Base-by-base conservation (phyloP, 2,888 invertebrate genomes). In the Diaprepes abbreviatus region DNA sequence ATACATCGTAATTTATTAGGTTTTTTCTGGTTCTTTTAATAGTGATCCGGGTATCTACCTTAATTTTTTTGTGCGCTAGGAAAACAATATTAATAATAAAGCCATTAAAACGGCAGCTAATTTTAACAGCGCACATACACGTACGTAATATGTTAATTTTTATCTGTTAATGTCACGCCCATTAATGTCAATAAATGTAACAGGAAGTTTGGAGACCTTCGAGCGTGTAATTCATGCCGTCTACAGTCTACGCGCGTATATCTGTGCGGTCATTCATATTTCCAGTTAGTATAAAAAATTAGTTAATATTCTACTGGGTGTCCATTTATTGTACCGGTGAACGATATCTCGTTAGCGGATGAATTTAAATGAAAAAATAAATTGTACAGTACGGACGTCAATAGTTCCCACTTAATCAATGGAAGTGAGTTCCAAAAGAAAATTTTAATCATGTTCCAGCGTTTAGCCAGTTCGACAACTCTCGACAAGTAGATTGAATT, bases 131-230 rank as follows among this genome's bases (percentile, higher is more conserved):
- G 36, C 31, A 19, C 16, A 24, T 24, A 24, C 24, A 5, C 7
- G 33, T 33, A 50, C 38, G 14, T 55, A 45, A 45, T 38, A 55
- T 38, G 38, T 14, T 55, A 55, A 55, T 55, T 55, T 55, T 52
- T 55, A 55, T 55, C 38, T 38, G 55, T 36, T 38, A 55, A 55
- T 55, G 55, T 55, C 38, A 55, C 55, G 55, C 55, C 55, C 21
- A 55, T 55, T 55, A 55, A 55, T 55, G 38, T 38, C 55, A 55
- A 55, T 55, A 60, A 60, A 50, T 62, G 62, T 48, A 62, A 62
- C 62, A 62, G 62, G 62, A 62, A 62, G 62, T 62, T 50, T 62
- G 52, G 52, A 38, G 62, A 62, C 62, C 62, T 62, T 62, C 62
- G 24, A 36, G 55, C 55, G 36, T 55, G 24, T 55, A 38, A 55